Percentiles rank a stretch among this genome's conserved stretches.
Conservation (phyloP, 2,113 vertebrate genomes). For the Ascaphus truei region DNA sequence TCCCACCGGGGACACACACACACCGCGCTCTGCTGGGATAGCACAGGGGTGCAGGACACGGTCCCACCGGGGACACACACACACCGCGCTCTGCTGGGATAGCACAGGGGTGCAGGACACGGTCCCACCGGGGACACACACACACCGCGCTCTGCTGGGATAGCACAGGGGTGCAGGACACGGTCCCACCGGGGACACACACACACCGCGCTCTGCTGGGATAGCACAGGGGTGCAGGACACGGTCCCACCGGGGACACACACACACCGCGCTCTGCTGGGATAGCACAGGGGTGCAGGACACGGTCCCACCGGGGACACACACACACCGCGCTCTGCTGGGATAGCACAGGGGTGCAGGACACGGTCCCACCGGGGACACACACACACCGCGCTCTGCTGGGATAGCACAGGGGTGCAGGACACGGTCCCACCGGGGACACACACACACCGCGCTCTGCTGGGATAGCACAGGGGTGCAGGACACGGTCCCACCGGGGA, state of each 20-base stretch:
- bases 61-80: not conserved
- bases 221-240: not conserved
- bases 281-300: not conserved
- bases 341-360: not conserved
- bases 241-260: too few species aligned
- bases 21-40: too few species aligned
- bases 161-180: not conserved
- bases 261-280: not conserved
- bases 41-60: not conserved
- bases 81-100: too few species aligned
- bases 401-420: not conserved
- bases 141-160: too few species aligned
- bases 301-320: too few species aligned
- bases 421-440: not conserved
- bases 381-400: not conserved
- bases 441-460: not conserved
- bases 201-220: not conserved
- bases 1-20: not conserved
- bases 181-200: not conserved
- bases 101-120: not conserved
- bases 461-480: not conserved
- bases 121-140: not conserved
- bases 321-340: not conserved
- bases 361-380: not conserved
- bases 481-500: not conserved